Conservation (phyloP, 2,797 vertebrate genomes). For the Nothura maculosa region DNA sequence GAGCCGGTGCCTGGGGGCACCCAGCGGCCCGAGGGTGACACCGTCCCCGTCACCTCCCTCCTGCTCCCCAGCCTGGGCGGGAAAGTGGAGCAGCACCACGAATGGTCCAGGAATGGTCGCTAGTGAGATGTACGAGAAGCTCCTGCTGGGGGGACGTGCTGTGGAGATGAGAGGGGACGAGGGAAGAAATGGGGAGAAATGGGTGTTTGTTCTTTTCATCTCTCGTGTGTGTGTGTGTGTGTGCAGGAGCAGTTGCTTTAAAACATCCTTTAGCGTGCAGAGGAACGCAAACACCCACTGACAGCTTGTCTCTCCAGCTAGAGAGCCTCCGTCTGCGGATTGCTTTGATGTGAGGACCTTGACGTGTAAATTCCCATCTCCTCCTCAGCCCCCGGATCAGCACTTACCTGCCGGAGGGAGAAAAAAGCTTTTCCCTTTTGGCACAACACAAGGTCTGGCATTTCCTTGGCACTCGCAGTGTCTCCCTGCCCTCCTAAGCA, state of each 20-base stretch:
- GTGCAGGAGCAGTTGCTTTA: neutral
- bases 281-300: neutral
- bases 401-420: neutral
- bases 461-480: neutral
- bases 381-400: neutral
- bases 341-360: neutral
- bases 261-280: neutral
- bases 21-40: neutral
- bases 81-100: neutral
- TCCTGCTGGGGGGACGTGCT: constrained; percentile 22
- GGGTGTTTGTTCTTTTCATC: neutral
- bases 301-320: neutral
- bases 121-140: neutral
- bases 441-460: neutral
- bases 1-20: constrained; percentile 19
- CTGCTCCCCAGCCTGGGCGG: too few relatives aligned
- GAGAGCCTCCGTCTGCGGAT: neutral
- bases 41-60: neutral
- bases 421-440: neutral
- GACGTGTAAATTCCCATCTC: neutral
- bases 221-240: neutral
- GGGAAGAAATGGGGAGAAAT: neutral
- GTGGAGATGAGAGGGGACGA: neutral
- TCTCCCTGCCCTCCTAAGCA: neutral
- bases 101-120: constrained; percentile 11